These are phyloP conservation scores for Kuschelorhynchus macadamiae DNA, from an alignment of 2,888 invertebrate genomes.

Conservation along the genomic window DNA sequence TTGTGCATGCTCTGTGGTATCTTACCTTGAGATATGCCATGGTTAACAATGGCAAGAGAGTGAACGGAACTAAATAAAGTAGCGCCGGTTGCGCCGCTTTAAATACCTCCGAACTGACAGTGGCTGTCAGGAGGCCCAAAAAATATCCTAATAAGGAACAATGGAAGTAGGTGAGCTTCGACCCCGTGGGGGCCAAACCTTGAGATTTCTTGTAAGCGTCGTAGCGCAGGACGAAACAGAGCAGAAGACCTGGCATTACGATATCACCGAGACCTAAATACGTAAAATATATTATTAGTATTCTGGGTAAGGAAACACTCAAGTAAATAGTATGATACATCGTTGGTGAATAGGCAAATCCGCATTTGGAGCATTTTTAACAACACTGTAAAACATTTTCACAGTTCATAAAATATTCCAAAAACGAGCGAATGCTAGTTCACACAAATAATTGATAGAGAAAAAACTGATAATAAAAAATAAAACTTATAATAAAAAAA, in stretches of 20 bases:
- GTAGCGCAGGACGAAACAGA: slow-evolving; percentile 97
- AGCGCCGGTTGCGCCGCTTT: slow-evolving; percentile 98
- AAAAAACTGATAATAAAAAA: too few species aligned
- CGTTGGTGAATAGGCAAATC: too few species aligned
- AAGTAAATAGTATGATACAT: too few species aligned
- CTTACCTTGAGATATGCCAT: slow-evolving; percentile 97
- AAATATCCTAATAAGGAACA: slow-evolving; percentile 97
- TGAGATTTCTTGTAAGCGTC: slow-evolving; percentile 97
- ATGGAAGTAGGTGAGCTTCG: slow-evolving; percentile 94
- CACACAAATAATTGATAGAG: too few species aligned
- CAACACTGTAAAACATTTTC: neutral
- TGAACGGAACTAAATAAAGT: slow-evolving; percentile 97
- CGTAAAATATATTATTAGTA: neutral
- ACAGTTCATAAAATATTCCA: neutral
- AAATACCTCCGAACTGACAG: slow-evolving; percentile 96
- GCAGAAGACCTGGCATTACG: slow-evolving; percentile 95
- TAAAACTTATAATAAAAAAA: too few species aligned
- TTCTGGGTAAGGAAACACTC: too few species aligned
- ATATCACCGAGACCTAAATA: slow-evolving; percentile 79
- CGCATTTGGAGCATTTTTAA: too few species aligned
- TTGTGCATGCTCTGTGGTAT: too few species aligned
- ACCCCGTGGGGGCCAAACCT: slow-evolving; percentile 68
- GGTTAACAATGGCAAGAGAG: slow-evolving; percentile 93
- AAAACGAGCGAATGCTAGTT: slow-evolving; percentile 1
- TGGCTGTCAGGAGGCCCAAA: slow-evolving; percentile 68